Base-by-base conservation (phyloP, 2,888 invertebrate species). In the Pomacea canaliculata region DNA sequence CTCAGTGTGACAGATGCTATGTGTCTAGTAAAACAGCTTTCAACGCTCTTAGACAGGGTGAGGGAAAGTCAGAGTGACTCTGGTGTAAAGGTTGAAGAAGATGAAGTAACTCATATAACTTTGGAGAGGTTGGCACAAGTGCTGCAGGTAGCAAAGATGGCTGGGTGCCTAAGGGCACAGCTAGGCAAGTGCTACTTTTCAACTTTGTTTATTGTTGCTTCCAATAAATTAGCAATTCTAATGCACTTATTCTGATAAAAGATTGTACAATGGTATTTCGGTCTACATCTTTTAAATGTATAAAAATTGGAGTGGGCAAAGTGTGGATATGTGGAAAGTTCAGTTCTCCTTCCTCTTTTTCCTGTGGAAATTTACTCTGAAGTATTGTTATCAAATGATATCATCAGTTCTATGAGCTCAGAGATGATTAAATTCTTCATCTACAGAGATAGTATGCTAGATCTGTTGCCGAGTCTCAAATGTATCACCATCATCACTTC, bases 41-140 rank as follows among this genome's bases (percentile, higher is more conserved):
- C 70, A 46, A 37, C 19, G n/a, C 74, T 75, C 37, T 73, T 80
- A 62, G 72, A 72, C 23, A 72, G 71, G 49, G 72, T 78, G 49
- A 60, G 70, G 7, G 71, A 75, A 56, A 77, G 71, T 27, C 49
- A 76, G 27, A n/a, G 12, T 23, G 56, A 69, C 19, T 67, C 56
- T 48, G 27, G 46, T 27, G 71, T 63, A 37, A 65, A 71, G 19
- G 71, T 68, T 2, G 72, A 56, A 16, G 81, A 81, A 48, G 82
- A 86, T 19, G 81, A 81, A 48, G 92, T 93, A 84, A 84, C 88
- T 0, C 93, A 94, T 90, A 92, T 93, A 71, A 92, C 93, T 71
- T 91, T 96, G 78, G 96, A 96, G 89, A 92, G 96, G 85, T 93
- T 95, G 83, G 95, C 95, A 0, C 97, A 97, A 89, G 94, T 95